A percentile compares a stretch with the other conserved stretches of the same genome.
These are phyloP conservation scores for Spea bombifrons DNA, from an alignment of 2,113 vertebrate species.

Conservation along the genomic window DNA sequence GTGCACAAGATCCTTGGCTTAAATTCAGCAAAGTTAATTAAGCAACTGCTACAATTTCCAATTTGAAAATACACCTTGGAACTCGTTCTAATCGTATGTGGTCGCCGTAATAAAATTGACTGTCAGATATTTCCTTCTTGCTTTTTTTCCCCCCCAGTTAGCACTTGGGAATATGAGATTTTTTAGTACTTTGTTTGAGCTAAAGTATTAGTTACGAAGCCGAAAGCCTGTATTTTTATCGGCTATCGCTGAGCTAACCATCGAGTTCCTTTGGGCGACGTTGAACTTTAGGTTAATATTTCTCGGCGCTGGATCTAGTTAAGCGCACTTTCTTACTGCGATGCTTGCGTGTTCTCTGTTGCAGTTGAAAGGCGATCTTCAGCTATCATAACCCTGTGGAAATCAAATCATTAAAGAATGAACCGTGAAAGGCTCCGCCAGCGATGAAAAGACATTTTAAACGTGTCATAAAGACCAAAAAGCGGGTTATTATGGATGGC, in stretches of 20 bases:
- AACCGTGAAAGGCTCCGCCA: neutral
- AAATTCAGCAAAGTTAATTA: slow-evolving; percentile 32
- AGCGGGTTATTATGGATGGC: too few species aligned
- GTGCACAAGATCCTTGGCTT: slow-evolving; percentile 26
- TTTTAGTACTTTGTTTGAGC: neutral
- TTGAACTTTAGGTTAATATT: slow-evolving; percentile 31
- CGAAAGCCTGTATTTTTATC: slow-evolving; percentile 13
- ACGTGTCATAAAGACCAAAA: too few species aligned
- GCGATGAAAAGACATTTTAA: too few species aligned
- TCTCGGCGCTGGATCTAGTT: neutral
- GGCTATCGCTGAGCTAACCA: slow-evolving; percentile 4
- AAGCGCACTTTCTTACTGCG: neutral
- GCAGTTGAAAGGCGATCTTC: slow-evolving; percentile 11
- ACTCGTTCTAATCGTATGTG: neutral
- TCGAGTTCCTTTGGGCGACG: slow-evolving; percentile 8
- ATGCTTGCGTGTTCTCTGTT: neutral
- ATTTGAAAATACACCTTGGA: slow-evolving; percentile 18
- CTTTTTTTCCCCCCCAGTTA: neutral
- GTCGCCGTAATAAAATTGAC: too few species aligned
- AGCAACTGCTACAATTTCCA: slow-evolving; percentile 35
- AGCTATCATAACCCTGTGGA: slow-evolving; percentile 19
- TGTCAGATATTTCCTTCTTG: neutral
- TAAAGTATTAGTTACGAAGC: slow-evolving; percentile 9
- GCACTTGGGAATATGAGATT: neutral
- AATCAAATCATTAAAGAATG: slow-evolving; percentile 5